Base-by-base conservation (phyloP, 2,797 vertebrate genomes). In the Eidolon dupreanum region DNA sequence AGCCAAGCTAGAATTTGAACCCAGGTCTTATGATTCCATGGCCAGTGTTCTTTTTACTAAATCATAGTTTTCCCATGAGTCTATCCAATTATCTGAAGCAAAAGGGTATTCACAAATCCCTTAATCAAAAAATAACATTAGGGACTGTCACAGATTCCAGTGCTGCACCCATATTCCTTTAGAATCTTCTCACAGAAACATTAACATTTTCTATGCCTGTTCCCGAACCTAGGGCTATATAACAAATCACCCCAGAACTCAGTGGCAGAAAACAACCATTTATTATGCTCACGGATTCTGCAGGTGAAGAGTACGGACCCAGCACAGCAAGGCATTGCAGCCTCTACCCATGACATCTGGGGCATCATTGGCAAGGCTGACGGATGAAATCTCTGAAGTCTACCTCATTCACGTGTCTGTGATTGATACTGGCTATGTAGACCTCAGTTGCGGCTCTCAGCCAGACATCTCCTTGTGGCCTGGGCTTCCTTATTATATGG, bases 1-100 rank as follows among this genome's bases (percentile, higher is more conserved):
- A 7, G 7, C 43, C 49, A 89, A 89, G 28, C 24, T 90, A 33
- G 38, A 90, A 93, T 78, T 93, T 94, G 85, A 96, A 84, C 78
- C 46, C 49, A 59, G 10, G 17, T 36, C 84, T 93, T 88, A 4
- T 75, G 19, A 84, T 28, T 78, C 49, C 28, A 13, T 83, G 12
- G 6, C 13, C 53, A 88, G 38, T 77, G 6, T 81, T 84, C 55
- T 94, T 84, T 85, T 36, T 59, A 79, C 22, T 87, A 68, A 89
- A 51, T 78, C 46, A 86, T 33, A 61, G 63, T 28, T 49, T 49
- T 61, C 46, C 53, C 19, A 3, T 33, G 19, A 81, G 17, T 93
- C 55, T 87, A 24, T 70, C 71, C 26, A 68, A 24, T 49, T 11
- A 92, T 53, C n/a, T 77, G 84, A 71, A 71, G 24, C 17, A 70